Evolutionary conservation across 2,113 vertebrate genomes (phyloP).

Genomic region (Taurulus bubalis): DNA sequence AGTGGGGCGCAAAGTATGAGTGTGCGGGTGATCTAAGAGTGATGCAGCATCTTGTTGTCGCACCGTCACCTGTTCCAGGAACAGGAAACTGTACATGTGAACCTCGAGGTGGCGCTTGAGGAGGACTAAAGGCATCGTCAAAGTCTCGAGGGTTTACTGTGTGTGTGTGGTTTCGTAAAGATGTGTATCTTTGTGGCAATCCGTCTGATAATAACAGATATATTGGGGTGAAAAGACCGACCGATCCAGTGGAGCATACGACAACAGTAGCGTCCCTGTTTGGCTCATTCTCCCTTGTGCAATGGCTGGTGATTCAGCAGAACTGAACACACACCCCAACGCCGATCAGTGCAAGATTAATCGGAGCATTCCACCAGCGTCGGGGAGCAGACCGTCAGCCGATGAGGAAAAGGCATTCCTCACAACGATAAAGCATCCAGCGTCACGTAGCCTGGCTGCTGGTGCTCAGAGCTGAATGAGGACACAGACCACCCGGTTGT

Average conservation of each 20-base stretch:
- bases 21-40: conserved; percentile 16
- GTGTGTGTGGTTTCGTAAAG: not conserved
- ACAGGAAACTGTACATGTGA: not conserved
- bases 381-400: not conserved
- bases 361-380: conserved; percentile 1
- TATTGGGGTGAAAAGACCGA: not conserved
- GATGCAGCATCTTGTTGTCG: not conserved
- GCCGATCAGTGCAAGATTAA: conserved; percentile 20
- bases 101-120: not conserved
- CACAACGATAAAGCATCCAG: conserved; percentile 4
- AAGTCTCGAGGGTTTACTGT: not conserved
- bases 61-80: conserved; percentile 16
- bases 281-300: not conserved
- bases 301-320: conserved; percentile 35
- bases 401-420: conserved; percentile 25
- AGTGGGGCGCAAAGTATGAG: not conserved
- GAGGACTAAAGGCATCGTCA: not conserved
- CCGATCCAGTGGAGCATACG: not conserved
- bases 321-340: conserved; percentile 16
- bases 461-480: not conserved
- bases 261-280: not conserved
- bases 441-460: not conserved
- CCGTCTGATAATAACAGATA: not conserved
- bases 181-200: not conserved
- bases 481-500: not conserved